Conservation (phyloP, 1,140 invertebrate species). For the Drosophila ananassae region DNA sequence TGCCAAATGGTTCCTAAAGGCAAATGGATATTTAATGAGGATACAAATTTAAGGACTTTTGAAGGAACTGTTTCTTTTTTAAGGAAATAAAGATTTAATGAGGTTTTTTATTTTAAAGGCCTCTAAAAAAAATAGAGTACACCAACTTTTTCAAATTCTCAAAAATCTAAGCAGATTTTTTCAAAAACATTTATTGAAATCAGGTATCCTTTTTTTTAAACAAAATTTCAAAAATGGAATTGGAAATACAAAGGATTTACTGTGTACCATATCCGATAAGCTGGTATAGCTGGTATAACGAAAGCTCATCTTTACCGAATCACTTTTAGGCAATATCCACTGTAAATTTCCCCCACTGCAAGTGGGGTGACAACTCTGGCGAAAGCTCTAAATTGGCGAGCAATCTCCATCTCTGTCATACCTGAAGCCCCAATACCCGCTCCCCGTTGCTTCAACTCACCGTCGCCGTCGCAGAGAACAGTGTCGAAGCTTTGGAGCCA, state of each 20-base stretch:
- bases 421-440: background rate
- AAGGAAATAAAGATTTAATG: background rate
- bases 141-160: too few species aligned
- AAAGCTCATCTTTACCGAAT: constrained; percentile 10
- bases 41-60: background rate
- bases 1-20: constrained; percentile 92
- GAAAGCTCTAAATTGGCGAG: constrained; percentile 14
- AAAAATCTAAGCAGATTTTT: too few species aligned
- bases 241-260: too few species aligned
- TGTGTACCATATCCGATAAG: too few species aligned
- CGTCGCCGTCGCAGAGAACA: constrained; percentile 93
- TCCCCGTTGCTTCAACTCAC: constrained; percentile 84
- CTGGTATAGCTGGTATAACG: too few species aligned
- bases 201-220: too few species aligned
- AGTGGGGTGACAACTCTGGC: constrained; percentile 7
- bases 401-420: constrained; percentile 6
- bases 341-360: background rate
- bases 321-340: constrained; percentile 9
- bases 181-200: too few species aligned
- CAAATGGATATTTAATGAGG: constrained; percentile 20
- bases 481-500: constrained; percentile 91
- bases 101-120: too few species aligned
- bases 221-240: too few species aligned
- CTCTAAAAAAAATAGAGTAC: too few species aligned
- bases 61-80: background rate